Conservation (phyloP, 2,797 vertebrate species). For the Spizella passerina region DNA sequence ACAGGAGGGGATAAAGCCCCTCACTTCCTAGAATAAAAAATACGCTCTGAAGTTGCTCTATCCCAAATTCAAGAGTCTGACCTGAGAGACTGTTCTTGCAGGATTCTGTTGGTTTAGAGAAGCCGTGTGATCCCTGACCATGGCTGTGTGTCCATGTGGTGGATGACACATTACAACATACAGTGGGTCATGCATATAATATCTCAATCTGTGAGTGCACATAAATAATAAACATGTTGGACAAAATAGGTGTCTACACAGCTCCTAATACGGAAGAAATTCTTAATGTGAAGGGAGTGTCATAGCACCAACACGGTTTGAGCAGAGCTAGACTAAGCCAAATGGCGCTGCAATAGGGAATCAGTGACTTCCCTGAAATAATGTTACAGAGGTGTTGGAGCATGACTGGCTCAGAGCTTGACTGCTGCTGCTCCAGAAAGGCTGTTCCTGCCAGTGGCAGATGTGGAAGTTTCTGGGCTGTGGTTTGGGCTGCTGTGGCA, state of each 20-base stretch:
- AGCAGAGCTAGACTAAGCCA: neutral
- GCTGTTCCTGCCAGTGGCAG: neutral
- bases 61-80: neutral
- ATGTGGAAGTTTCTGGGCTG: neutral
- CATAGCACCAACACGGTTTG: neutral
- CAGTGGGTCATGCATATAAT: fast-evolving
- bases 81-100: neutral
- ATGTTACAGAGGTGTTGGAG: neutral
- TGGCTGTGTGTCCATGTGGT: neutral
- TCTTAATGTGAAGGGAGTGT: neutral
- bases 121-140: neutral
- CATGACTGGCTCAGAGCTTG: neutral
- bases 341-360: neutral
- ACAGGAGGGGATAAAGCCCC: neutral
- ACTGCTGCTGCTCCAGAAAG: neutral
- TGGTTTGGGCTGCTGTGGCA: neutral
- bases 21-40: neutral
- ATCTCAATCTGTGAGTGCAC: neutral
- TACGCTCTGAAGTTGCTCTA: neutral
- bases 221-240: neutral
- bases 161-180: neutral
- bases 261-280: neutral
- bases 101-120: neutral
- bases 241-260: neutral
- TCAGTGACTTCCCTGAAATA: neutral